phyloP scores from a whole-genome alignment of 2,888 invertebrate genomes.

The Cantharis nigra region DNA sequence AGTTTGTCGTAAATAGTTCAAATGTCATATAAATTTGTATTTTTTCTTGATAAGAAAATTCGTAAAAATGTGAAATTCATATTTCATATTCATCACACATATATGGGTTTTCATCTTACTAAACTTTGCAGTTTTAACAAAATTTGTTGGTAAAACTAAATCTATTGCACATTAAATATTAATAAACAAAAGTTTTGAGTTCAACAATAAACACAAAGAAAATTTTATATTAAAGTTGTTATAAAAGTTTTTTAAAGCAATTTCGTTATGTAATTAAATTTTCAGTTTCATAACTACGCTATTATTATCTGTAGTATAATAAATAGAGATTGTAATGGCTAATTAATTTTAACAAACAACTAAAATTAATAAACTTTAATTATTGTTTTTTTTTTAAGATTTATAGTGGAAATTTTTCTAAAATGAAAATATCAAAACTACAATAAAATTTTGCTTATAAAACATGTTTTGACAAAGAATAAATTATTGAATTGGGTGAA shows the following conservation, averaged over 20 bases:
- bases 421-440: not conserved
- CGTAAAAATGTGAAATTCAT: not conserved
- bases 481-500: not conserved
- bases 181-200: not conserved
- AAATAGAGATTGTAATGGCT: not conserved
- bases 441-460: not conserved
- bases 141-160: not conserved
- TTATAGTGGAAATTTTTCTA: not conserved
- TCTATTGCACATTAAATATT: not conserved
- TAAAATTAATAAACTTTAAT: not conserved
- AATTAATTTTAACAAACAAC: not conserved
- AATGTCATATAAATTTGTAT: not conserved
- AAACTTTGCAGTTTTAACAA: not conserved
- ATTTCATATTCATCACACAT: not conserved
- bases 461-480: constrained; percentile 14
- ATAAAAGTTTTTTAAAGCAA: not conserved
- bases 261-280: not conserved
- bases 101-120: not conserved
- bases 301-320: not conserved
- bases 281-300: not conserved
- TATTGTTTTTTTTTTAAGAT: not conserved
- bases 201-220: not conserved
- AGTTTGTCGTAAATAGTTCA: not conserved
- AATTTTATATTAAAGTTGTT: not conserved
- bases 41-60: not conserved